A percentile compares a stretch with the other conserved stretches of the same genome.
phyloP scores from a whole-genome alignment of 2,888 invertebrate species.

The Eristalis tenax region DNA sequence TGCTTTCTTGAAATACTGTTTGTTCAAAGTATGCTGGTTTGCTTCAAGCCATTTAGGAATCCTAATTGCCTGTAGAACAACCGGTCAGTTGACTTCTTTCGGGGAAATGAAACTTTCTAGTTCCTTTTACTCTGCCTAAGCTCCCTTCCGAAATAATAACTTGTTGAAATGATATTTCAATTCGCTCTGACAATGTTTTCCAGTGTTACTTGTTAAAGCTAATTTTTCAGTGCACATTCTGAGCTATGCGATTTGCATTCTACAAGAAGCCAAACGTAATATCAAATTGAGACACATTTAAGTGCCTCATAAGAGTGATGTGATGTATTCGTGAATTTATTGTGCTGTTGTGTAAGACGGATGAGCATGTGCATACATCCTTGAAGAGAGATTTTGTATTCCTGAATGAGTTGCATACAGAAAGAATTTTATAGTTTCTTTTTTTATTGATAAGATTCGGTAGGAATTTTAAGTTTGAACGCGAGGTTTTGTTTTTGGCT shows the following conservation, averaged over 20 bases:
- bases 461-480: too few relatives aligned
- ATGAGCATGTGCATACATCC: not conserved
- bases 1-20: not conserved
- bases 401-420: not conserved
- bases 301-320: slow-evolving; percentile 29
- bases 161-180: not conserved
- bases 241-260: slow-evolving; percentile 12
- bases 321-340: slow-evolving; percentile 20
- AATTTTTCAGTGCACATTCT: not conserved
- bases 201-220: not conserved
- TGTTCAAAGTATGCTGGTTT: not conserved
- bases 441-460: not conserved
- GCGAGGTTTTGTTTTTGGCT: too few relatives aligned
- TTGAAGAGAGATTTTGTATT: slow-evolving; percentile 13
- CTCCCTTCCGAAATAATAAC: too few relatives aligned
- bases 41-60: not conserved
- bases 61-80: not conserved
- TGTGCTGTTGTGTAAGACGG: slow-evolving; percentile 12
- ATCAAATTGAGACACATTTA: slow-evolving; percentile 19
- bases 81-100: not conserved
- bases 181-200: not conserved
- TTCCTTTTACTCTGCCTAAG: too few relatives aligned
- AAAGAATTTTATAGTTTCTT: not conserved
- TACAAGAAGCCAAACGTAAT: not conserved
- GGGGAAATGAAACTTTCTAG: not conserved